Percentiles rank a stretch among this genome's conserved stretches.
These are phyloP conservation scores for Caerostris extrusa DNA, from an alignment of 1,140 invertebrate species.

Conservation along the genomic window DNA sequence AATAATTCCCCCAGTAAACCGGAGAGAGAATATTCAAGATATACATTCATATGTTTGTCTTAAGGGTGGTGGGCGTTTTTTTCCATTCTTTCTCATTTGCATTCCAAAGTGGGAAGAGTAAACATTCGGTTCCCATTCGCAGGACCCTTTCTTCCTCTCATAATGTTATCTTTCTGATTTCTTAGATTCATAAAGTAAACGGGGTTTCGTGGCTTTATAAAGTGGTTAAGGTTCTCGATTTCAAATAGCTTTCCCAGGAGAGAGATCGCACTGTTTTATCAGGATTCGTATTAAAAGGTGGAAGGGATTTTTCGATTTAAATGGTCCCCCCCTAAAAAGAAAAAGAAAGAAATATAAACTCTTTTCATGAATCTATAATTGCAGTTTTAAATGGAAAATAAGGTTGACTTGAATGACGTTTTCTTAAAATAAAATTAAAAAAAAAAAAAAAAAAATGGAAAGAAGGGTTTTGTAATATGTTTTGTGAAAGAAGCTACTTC, in stretches of 20 bases:
- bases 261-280: not conserved
- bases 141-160: not conserved
- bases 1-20: constrained; percentile 50
- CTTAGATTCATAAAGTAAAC: constrained; percentile 58
- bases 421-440: not conserved
- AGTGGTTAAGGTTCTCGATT: constrained; percentile 18
- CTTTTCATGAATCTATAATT: constrained; percentile 6
- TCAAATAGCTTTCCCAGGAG: constrained; percentile 3
- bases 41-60: constrained; percentile 51
- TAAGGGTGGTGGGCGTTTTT: constrained; percentile 45
- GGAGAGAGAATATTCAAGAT: not conserved
- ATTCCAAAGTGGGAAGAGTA: constrained; percentile 25
- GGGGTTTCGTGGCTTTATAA: not conserved
- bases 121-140: constrained; percentile 18
- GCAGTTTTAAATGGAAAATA: constrained; percentile 16
- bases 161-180: constrained; percentile 43
- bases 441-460: not conserved
- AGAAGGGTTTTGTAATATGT: not conserved
- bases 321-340: not conserved
- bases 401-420: not conserved
- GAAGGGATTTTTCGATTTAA: not conserved
- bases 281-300: not conserved
- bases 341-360: not conserved
- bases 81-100: constrained; percentile 37
- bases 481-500: not conserved